Conservation (phyloP, 1,140 invertebrate genomes). For the Meloidogyne chitwoodi region DNA sequence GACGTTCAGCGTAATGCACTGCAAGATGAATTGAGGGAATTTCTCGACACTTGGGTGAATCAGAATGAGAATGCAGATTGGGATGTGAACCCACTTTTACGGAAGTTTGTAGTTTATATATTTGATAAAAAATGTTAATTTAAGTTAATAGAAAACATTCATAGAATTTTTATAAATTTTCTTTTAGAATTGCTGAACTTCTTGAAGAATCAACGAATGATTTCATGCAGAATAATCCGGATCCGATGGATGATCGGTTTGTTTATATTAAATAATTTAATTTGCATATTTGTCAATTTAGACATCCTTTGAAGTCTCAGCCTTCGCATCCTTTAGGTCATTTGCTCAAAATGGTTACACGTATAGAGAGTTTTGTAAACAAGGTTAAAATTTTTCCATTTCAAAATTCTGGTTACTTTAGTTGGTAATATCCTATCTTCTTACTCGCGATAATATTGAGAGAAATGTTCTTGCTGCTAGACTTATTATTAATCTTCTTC, state of each 20-base stretch:
- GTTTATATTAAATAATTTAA: background rate
- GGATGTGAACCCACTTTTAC: conserved; percentile 27
- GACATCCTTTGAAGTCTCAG: conserved; percentile 37
- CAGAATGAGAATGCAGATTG: conserved; percentile 30
- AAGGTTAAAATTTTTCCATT: conserved; percentile 24
- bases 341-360: conserved; percentile 29
- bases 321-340: conserved; percentile 34
- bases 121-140: too few species aligned
- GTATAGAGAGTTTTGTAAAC: conserved; percentile 30
- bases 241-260: conserved; percentile 25
- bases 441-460: conserved; percentile 29
- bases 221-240: conserved; percentile 41
- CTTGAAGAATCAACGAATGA: conserved; percentile 40
- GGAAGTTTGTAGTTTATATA: conserved; percentile 19
- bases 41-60: conserved; percentile 33
- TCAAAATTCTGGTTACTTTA: conserved; percentile 25
- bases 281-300: background rate
- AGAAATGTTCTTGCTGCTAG: conserved; percentile 39
- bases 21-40: conserved; percentile 24
- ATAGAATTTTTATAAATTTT: background rate
- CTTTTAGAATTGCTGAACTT: conserved; percentile 37
- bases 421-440: conserved; percentile 37
- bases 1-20: conserved; percentile 1
- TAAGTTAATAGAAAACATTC: too few species aligned
- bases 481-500: conserved; percentile 26